Conservation (phyloP, 2,113 vertebrate genomes). For the Paralichthys olivaceus region DNA sequence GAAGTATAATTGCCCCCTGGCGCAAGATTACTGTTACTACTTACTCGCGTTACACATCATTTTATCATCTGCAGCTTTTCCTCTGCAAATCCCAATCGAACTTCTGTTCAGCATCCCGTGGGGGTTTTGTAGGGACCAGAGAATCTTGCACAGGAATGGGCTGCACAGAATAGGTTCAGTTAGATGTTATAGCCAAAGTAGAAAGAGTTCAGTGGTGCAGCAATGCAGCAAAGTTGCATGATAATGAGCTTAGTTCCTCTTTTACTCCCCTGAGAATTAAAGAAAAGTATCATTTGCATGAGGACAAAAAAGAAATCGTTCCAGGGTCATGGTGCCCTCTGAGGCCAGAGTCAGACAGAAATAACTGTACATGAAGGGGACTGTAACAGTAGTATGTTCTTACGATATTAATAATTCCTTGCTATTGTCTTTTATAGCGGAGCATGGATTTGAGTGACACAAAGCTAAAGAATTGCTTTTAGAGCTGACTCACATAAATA, state of each 20-base stretch:
- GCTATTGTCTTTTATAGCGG: neutral
- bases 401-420: neutral
- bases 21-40: conserved; percentile 25
- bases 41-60: conserved; percentile 48
- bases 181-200: conserved; percentile 40
- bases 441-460: neutral
- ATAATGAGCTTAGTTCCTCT: conserved; percentile 63
- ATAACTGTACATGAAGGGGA: conserved; percentile 10
- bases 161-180: conserved; percentile 45
- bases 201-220: conserved; percentile 48
- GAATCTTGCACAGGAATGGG: conserved; percentile 39
- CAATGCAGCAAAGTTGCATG: conserved; percentile 57
- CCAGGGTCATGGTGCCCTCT: conserved; percentile 24
- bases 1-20: conserved; percentile 55
- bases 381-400: conserved; percentile 9
- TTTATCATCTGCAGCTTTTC: conserved; percentile 43
- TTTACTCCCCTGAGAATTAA: conserved; percentile 33
- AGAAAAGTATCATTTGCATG: conserved; percentile 51
- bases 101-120: conserved; percentile 30
- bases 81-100: conserved; percentile 38
- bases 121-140: conserved; percentile 28
- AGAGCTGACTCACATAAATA: neutral
- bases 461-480: conserved; percentile 15
- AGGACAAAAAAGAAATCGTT: conserved; percentile 33
- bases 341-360: conserved; percentile 16